Evolutionary conservation across 2,113 vertebrate genomes (phyloP), one percentile per base, ranked within the genome.

Genomic region (Tetrax tetrax): DNA sequence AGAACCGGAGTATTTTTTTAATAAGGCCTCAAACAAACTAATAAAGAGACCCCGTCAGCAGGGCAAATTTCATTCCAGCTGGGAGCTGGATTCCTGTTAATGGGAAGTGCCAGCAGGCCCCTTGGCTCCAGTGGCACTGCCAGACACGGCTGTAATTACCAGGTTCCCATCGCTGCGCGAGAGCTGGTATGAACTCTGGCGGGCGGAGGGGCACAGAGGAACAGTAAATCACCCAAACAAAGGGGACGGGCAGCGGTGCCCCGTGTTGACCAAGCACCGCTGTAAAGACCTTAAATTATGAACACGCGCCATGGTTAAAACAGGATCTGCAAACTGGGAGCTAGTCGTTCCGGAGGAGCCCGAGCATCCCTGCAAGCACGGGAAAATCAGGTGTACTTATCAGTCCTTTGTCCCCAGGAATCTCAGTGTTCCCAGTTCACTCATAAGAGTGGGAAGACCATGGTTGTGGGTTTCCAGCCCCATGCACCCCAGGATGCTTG

Each of bases 61-160:
- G 89, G 94, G 94, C 93, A 94, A 81, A 94, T 96, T 95, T 97
- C 89, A 70, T 76, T 97, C 92, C 95, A 97, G 94, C 93, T 95
- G 94, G 82, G 95, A 96, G 80, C 87, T 86, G 94, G 94, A 90
- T 93, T 95, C 87, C 95, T 51, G 91, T 88, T 91, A 90, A 95
- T 93, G 43, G 95, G 51, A 92, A 95, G 93, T 95, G 95, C 96
- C 97, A 95, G 96, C 93, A 93, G 94, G 95, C 71, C 96, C 97
- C 93, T 90, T 86, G 90, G 94, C 95, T 94, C 90, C 95, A 95
- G 78, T 96, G 96, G 96, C 96, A 97, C 82, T 87, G 35, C 29
- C 93, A 95, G 96, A 57, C 83, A 50, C 11, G 8, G 95, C 96
- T 92, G 10, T 95, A 96, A 96, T 96, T 96, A 95, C 4, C 47